A percentile compares a stretch with the other conserved stretches of the same genome.
Conservation (phyloP, 2,113 vertebrate species). For the Sigmodon hispidus region DNA sequence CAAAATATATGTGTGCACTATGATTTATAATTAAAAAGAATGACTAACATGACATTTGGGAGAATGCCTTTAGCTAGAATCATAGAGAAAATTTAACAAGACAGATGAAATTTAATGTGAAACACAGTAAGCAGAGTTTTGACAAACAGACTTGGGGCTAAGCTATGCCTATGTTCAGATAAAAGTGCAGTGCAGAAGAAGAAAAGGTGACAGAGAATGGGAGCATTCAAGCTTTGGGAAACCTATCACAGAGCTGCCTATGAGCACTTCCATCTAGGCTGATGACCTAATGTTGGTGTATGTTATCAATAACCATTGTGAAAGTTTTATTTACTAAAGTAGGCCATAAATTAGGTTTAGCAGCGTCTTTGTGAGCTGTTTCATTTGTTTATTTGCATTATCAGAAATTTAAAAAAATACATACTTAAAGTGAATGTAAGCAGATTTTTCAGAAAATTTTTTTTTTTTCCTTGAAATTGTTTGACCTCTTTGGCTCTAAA, state of each 20-base stretch:
- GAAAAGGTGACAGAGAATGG: background rate
- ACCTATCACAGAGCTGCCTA: background rate
- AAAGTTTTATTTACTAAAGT: slow-evolving; percentile 1
- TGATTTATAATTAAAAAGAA: background rate
- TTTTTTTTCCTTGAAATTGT: background rate
- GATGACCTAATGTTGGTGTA: background rate
- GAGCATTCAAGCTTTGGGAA: background rate
- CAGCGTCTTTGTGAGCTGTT: background rate
- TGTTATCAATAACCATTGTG: background rate
- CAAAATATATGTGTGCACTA: background rate
- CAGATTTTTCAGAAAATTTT: slow-evolving; percentile 4
- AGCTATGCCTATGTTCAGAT: background rate
- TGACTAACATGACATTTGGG: background rate
- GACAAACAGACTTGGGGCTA: background rate
- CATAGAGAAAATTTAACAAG: slow-evolving; percentile 8
- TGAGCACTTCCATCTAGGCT: background rate
- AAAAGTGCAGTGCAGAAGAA: background rate
- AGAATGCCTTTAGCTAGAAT: background rate
- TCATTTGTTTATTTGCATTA: background rate
- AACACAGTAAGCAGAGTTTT: background rate
- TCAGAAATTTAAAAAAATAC: background rate
- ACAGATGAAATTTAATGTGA: background rate
- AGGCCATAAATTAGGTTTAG: background rate
- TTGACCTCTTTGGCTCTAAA: background rate
- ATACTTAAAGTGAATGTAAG: background rate